Conservation (phyloP, 2,888 invertebrate genomes). For the Drosophila dives region DNA sequence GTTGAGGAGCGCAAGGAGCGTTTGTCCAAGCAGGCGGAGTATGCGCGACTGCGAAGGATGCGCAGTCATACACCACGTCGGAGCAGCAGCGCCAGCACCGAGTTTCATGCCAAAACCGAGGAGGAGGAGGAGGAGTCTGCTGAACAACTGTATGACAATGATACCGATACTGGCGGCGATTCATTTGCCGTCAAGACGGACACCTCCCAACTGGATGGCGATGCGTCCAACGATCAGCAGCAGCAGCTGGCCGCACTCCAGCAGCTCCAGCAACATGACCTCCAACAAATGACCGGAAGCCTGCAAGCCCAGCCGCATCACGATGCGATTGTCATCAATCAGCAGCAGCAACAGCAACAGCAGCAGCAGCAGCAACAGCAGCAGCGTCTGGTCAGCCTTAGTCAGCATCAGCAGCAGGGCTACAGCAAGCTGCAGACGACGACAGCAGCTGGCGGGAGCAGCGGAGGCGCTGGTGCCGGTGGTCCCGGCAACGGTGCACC, state of each 20-base stretch:
- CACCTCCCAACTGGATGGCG: slow-evolving; percentile 58
- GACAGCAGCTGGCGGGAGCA: slow-evolving; percentile 32
- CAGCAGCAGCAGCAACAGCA: slow-evolving; percentile 48
- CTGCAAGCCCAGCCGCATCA: slow-evolving; percentile 67
- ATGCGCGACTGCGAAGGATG: slow-evolving; percentile 83
- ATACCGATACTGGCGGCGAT: slow-evolving; percentile 52
- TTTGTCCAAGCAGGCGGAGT: slow-evolving; percentile 84
- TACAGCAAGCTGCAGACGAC: slow-evolving; percentile 62
- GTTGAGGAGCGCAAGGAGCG: slow-evolving; percentile 83
- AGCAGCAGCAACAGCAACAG: slow-evolving; percentile 65
- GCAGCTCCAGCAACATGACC: slow-evolving; percentile 69
- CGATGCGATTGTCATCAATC: slow-evolving; percentile 69
- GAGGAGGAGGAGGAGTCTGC: slow-evolving; percentile 72
- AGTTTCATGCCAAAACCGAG: slow-evolving; percentile 71
- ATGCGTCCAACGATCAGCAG: slow-evolving; percentile 62
- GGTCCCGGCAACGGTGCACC: slow-evolving; percentile 46
- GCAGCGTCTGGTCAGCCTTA: slow-evolving; percentile 72
- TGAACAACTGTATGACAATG: slow-evolving; percentile 81
- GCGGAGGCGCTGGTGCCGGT: slow-evolving; percentile 30
- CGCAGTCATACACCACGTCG: slow-evolving; percentile 83
- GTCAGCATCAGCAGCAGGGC: slow-evolving; percentile 67
- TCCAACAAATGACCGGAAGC: slow-evolving; percentile 61
- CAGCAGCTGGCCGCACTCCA: slow-evolving; percentile 54
- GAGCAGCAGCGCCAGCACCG: slow-evolving; percentile 75
- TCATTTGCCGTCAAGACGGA: slow-evolving; percentile 67